Conservation (phyloP, 2,113 vertebrate genomes). For the Ibidorhyncha struthersii region DNA sequence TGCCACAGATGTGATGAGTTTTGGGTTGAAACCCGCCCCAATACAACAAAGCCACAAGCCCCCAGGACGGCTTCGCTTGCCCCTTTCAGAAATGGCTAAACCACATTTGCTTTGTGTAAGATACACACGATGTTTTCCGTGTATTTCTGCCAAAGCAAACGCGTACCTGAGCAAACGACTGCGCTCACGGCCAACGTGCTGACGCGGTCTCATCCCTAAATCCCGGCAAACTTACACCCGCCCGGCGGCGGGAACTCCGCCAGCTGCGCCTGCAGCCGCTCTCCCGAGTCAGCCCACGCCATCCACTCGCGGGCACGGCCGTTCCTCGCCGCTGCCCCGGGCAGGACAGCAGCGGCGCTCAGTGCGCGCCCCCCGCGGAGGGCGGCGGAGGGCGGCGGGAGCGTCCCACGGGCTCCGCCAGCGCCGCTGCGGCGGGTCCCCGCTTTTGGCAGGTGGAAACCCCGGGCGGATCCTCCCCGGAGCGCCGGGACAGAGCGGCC, state of each 20-base stretch:
- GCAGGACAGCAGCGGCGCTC: no score
- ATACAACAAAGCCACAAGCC: neutral
- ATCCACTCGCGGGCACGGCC: no score
- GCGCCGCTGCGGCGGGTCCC: no score
- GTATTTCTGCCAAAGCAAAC: neutral
- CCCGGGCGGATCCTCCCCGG: no score
- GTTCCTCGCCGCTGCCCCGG: no score
- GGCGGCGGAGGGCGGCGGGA: no score
- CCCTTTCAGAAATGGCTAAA: neutral
- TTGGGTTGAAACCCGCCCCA: neutral
- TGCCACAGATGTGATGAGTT: neutral
- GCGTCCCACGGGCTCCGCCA: no score
- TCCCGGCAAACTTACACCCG: neutral
- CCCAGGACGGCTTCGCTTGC: neutral
- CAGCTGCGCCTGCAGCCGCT: no score
- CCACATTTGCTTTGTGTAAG: neutral
- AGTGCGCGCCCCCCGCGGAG: no score
- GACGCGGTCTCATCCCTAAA: neutral
- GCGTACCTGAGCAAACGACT: fast-evolving
- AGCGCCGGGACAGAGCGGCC: no score
- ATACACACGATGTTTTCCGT: neutral
- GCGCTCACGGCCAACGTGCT: neutral
- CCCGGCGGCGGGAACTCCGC: neutral
- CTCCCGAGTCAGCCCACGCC: no score
- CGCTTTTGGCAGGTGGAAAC: no score